Base-by-base conservation (phyloP, 2,113 vertebrate species). In the Balaeniceps rex region DNA sequence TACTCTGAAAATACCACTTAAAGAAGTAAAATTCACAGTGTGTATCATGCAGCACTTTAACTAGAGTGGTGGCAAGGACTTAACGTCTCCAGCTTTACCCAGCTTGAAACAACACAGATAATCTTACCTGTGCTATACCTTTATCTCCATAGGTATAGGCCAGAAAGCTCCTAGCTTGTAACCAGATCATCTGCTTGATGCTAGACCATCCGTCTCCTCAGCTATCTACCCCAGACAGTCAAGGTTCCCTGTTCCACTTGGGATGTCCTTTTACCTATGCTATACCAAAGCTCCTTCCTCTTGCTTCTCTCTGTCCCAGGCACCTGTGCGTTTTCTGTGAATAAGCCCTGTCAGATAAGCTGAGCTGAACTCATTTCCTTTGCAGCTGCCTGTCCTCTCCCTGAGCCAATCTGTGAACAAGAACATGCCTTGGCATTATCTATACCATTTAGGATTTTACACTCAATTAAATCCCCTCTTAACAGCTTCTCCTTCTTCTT, bases 361-460 rank as follows among this genome's bases (percentile, higher is more conserved):
- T 74, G 78, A 94, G 64, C 78, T 66, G 90, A 88, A 94, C 65
- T 90, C 77, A 47, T 77, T 93, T 13, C 16, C 66, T 77, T 94
- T 83, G 77, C 88, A 84, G 70, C 19, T 77, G 82, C 38, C 83
- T 96, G 70, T 87, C 72, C 89, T 94, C 44, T 90, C 69, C 44
- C 70, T 51, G 63, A 94, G 64, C 75, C 77, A 74, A 11, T 13
- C 77, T 61, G 66, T 46, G 76, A 92, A 84, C 94, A 89, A 34
- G 61, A 94, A 54, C 76, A 51, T 63, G 66, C n/a, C 29, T 94
- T 94, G 76, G 85, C 58, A 96, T 95, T 96, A 96, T 70, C 94
- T 94, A 36, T 51, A 95, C 64, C 79, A 93, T 97, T 97, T 92
- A 96, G 85, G 79, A 91, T 89, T 97, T 98, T 95, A 97, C 55